Base-by-base conservation (phyloP, 2,797 vertebrate genomes). In the Chloroceryle inda region DNA sequence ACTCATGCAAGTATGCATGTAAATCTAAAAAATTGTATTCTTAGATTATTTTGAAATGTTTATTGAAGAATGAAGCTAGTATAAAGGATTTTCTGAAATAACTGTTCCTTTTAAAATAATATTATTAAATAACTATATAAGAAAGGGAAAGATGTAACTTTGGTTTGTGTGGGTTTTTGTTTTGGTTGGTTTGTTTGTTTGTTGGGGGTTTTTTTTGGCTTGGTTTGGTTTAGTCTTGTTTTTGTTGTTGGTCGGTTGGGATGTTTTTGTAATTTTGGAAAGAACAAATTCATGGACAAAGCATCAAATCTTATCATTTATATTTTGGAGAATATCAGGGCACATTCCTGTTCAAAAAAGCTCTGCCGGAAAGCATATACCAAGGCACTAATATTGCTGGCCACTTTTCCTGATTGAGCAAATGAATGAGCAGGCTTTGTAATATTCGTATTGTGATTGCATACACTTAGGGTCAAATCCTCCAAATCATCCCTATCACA, bases 31-130 rank as follows among this genome's bases (percentile, higher is more conserved):
- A 63, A 68, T 11, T 67, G 24, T 75, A 69, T 29, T 84, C 1
- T 2, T 21, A 58, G 47, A 38, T 75, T 82, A 88, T 88, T 95
- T 88, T 92, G 27, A 76, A 88, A 82, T 73, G 31, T 20, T 76
- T 92, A 52, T 82, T 55, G 47, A 94, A 92, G 85, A 86, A 84
- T 73, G 21, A 74, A 81, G 42, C 47, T 83, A 73, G 6, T 74
- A 13, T 50, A 88, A 94, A 94, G 71, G n/a, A 67, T 79, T 94
- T 96, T 78, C 44, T 66, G 58, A 97, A 96, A 88, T 47, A 94
- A 95, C 27, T 29, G 2, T 5, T 86, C 20, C 26, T 73, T 95
- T 94, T 23, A 11, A 95, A 94, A 90, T 61, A 68, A 83, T 50
- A 89, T 23, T 20, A 55, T 82, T 64, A 64, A 44, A 84, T 64